phyloP scores from a whole-genome alignment of 2,888 invertebrate species.

The Netelia melanura region DNA sequence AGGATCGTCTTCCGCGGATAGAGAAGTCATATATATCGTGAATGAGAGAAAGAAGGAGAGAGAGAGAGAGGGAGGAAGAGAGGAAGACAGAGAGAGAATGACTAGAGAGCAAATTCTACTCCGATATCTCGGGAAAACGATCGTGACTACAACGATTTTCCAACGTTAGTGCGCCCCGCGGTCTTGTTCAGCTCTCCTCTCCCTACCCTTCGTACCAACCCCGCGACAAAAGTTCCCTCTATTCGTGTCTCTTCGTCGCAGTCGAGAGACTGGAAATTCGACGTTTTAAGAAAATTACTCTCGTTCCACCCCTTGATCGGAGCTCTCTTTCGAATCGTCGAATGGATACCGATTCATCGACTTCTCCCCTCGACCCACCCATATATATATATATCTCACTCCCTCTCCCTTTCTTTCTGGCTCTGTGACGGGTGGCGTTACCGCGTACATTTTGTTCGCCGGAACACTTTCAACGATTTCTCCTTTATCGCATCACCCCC shows the following conservation, averaged over 20 bases:
- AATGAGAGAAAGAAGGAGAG: too few species aligned
- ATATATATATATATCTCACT: background rate
- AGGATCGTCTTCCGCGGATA: slow-evolving; percentile 53
- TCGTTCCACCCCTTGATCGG: slow-evolving; percentile 14
- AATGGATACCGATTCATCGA: slow-evolving; percentile 49
- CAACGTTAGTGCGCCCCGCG: slow-evolving; percentile 2
- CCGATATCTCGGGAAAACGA: slow-evolving; percentile 60
- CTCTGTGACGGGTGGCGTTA: background rate
- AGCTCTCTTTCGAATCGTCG: slow-evolving; percentile 14
- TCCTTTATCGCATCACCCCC: background rate
- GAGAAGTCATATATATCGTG: background rate
- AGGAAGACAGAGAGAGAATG: slow-evolving; percentile 6
- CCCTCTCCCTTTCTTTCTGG: background rate
- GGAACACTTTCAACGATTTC: background rate
- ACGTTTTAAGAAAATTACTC: slow-evolving; percentile 67
- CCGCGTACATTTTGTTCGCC: background rate
- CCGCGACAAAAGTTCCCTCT: slow-evolving; percentile 51
- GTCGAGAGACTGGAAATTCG: slow-evolving; percentile 45
- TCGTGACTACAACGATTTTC: slow-evolving; percentile 64
- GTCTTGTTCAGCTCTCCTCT: slow-evolving; percentile 13
- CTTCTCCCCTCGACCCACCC: slow-evolving; percentile 9
- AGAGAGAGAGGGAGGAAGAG: too few species aligned
- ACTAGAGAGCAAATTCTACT: slow-evolving; percentile 38
- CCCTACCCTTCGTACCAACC: too few species aligned
- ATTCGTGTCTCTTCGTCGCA: background rate